Evolutionary conservation across 2,888 invertebrate genomes (phyloP), one percentile per base, ranked within the genome.

Genomic region (Plagiodera versicolora): DNA sequence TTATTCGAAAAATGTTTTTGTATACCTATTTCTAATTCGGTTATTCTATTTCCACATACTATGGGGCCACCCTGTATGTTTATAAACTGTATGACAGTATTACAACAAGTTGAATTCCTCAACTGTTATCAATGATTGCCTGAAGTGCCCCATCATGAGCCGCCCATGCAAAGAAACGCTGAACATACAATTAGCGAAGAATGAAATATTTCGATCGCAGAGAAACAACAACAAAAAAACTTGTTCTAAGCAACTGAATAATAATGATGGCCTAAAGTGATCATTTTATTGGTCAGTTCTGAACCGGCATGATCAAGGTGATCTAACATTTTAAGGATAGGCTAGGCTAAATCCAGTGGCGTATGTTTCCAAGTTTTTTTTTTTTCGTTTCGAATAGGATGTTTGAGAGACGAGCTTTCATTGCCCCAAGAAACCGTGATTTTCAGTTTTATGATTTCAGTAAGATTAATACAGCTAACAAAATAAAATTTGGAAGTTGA

Each of bases 281-380:
- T 70, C 70, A 72, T 74, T 73, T 74, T 67, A 72, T 73, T 72
- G 74, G 74, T 70, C 72, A 65, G 67, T 66, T 72, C 61, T 69
- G 68, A 70, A 68, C 70, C 51, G 72, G 68, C 67, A 64, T 63
- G 64, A 69, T 74, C 75, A 75, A 75, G 75, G 75, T 75, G 74
- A 75, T 75, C 74, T 73, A 73, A 75, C 73, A 74, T 74, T 74
- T 74, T 71, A 73, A 73, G 71, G 72, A 74, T 73, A 72, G 72
- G 73, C 67, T 39, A 67, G 59, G 73, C 67, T 39, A 67, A 57
- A 59, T 45, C 54, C 67, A 60, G 53, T 50, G 53, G 57, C 60
- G 60, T 46, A 8, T 55, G 49, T 14, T 49, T 49, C n/a, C n/a
- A n/a, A n/a, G n/a, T 9, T 14, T 24, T 17, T 11, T 46, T 24